Evolutionary conservation across 1,140 invertebrate species (phyloP).

Genomic region (Anthonomus grandis): DNA sequence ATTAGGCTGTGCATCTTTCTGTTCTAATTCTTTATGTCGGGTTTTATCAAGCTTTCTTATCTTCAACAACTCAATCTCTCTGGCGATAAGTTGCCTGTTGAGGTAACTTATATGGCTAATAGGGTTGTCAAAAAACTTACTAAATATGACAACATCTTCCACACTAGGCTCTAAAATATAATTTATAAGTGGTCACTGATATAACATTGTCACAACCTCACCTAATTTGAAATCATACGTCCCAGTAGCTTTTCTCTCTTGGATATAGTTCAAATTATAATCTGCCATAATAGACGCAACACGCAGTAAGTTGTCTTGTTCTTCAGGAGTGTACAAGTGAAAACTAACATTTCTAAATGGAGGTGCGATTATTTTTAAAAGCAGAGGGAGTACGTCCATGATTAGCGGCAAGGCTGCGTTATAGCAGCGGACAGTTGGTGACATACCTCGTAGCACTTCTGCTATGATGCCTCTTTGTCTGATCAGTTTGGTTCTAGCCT

Average conservation of each 20-base stretch:
- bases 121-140: conserved; percentile 41
- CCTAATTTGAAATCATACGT: conserved; percentile 78
- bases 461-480: conserved; percentile 58
- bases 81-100: conserved; percentile 72
- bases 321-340: conserved; percentile 72
- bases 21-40: too few relatives aligned
- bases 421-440: conserved; percentile 58
- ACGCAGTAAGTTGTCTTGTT: conserved; percentile 67
- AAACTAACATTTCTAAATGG: conserved; percentile 70
- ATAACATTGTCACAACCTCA: conserved; percentile 55
- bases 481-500: conserved; percentile 57
- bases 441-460: conserved; percentile 61
- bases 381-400: conserved; percentile 70
- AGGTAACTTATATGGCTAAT: conserved; percentile 56
- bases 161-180: conserved; percentile 50
- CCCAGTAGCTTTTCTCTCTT: conserved; percentile 74
- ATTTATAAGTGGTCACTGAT: too few relatives aligned
- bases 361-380: conserved; percentile 75
- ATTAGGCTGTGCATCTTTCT: too few relatives aligned
- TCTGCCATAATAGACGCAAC: conserved; percentile 85
- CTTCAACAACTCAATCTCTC: conserved; percentile 72
- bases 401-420: conserved; percentile 56
- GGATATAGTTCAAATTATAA: conserved; percentile 83
- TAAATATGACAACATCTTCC: conserved; percentile 46
- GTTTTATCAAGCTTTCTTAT: conserved; percentile 58